phyloP scores from a whole-genome alignment of 2,888 invertebrate genomes.

The Melitaea athalia region DNA sequence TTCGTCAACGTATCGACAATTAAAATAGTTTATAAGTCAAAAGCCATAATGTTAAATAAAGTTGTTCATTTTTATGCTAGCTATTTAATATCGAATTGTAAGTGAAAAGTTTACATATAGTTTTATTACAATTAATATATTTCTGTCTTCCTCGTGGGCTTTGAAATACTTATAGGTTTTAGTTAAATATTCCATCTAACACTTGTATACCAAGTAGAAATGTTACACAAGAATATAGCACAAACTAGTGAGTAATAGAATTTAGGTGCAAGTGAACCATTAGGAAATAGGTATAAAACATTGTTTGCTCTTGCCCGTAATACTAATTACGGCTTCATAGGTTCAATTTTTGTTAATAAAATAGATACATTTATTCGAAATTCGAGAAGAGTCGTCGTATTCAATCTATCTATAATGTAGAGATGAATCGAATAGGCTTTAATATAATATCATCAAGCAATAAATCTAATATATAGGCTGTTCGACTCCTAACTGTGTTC shows the following conservation, averaged over 20 bases:
- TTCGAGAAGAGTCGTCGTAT: too few species aligned
- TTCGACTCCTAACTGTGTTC: too few species aligned
- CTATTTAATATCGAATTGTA: neutral
- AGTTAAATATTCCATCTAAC: neutral
- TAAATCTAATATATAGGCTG: too few species aligned
- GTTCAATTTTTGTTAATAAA: neutral
- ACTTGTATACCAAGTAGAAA: neutral
- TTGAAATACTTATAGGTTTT: neutral
- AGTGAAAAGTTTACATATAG: neutral
- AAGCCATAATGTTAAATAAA: neutral
- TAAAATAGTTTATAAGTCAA: too few species aligned
- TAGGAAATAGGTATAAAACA: slow-evolving; percentile 19
- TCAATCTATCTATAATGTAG: too few species aligned
- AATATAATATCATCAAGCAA: too few species aligned
- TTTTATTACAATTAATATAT: neutral
- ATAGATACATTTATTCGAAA: too few species aligned
- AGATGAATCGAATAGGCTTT: too few species aligned
- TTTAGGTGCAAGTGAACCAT: slow-evolving; percentile 25
- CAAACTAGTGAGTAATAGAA: slow-evolving; percentile 14
- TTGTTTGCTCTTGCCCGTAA: neutral
- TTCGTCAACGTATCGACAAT: too few species aligned
- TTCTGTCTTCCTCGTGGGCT: slow-evolving; percentile 1
- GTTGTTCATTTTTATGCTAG: neutral
- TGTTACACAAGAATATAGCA: slow-evolving; percentile 13
- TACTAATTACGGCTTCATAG: slow-evolving; percentile 11